A percentile compares a stretch with the other conserved stretches of the same genome.
Conservation (phyloP, 1,140 invertebrate species). For the Aphelenchoides fujianensis region DNA sequence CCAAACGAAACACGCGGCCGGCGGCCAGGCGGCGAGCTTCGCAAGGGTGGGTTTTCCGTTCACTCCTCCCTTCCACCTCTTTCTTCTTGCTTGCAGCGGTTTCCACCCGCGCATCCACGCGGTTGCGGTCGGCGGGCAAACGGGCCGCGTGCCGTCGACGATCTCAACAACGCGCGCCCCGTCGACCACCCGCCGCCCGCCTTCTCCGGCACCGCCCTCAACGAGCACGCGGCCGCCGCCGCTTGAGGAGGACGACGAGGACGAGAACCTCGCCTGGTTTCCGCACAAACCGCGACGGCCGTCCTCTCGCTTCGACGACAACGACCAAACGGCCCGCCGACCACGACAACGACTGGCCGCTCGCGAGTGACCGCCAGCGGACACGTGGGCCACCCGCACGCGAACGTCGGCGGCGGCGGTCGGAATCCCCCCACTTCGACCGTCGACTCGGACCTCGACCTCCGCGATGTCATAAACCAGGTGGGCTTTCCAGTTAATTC, state of each 20-base stretch:
- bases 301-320: too few relatives aligned
- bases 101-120: not conserved
- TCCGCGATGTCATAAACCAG: conserved; percentile 1
- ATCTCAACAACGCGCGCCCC: not conserved
- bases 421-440: too few relatives aligned
- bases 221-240: not conserved
- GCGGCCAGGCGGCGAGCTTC: not conserved
- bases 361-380: not conserved
- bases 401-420: conserved; percentile 8
- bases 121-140: not conserved
- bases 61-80: too few relatives aligned
- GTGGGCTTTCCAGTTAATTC: not conserved
- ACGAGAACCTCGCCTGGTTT: not conserved
- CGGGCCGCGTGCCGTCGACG: not conserved
- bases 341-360: too few relatives aligned
- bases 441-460: conserved; percentile 3
- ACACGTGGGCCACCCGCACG: conserved; percentile 2
- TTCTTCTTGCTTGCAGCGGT: too few relatives aligned
- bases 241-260: not conserved
- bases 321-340: too few relatives aligned
- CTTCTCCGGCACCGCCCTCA: not conserved
- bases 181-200: not conserved
- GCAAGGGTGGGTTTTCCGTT: not conserved
- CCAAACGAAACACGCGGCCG: not conserved
- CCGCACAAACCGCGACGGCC: not conserved